Base-by-base conservation (phyloP, 2,888 invertebrate species). In the Halictus quadricinctus region DNA sequence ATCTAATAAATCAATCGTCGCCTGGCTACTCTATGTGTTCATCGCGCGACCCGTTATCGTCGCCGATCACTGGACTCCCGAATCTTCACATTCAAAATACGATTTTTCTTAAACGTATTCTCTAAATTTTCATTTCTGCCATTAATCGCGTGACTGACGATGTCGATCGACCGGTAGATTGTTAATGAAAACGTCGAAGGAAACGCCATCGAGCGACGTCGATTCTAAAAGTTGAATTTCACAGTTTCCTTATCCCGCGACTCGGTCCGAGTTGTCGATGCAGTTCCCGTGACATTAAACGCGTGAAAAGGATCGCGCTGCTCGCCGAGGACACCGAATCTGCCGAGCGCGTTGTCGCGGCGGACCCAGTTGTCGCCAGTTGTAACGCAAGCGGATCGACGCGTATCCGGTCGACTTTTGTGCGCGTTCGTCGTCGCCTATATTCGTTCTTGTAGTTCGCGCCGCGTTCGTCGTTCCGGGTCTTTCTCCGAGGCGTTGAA, bases 1-100 rank as follows among this genome's bases (percentile, higher is more conserved):
- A 86, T 83, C 84, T 88, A 88, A 88, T 88, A 87, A 86, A 88
- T 88, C 87, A 88, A 88, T 88, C 87, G 88, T 73, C 64, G 18
- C 43, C 60, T n/a, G 50, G 41, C 46, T 54, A 46, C 70, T 60
- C 72, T 78, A 83, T 72, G 76, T 75, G 88, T 88, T 88, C 85
- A 87, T 76, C 77, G 77, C 75, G 72, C 84, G 79, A 84, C 72
- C 76, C 82, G 83, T 88, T 82, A 82, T 81, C 83, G 81, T 75
- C 54, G 77, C 79, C 73, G 80, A 70, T 76, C 80, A 58, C 36
- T 21, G 7, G 21, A 54, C 21, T 50, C 7, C 7, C 7, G 18
- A 7, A 21, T 50, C 50, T 21, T 21, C 2, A 7, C 18, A 2
- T 21, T 0, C 50, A 50, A 50, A 18, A 2, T 21, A 50, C 50